These are phyloP conservation scores for Amiota minor DNA, from an alignment of 2,888 invertebrate genomes.

Conservation along the genomic window DNA sequence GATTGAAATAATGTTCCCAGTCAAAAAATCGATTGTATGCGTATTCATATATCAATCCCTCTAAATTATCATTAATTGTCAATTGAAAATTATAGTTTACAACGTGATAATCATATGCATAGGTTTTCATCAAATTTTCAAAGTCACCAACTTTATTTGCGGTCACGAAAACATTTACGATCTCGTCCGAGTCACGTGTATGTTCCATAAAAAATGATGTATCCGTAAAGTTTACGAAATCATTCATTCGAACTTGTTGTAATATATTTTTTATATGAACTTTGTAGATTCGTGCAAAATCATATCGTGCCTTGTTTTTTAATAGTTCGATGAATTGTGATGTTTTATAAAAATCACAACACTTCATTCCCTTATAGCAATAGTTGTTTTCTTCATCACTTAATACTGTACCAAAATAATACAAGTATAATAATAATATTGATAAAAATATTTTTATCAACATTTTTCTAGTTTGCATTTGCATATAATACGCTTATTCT, in stretches of 20 bases:
- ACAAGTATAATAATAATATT: no score
- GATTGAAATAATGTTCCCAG: conserved; percentile 69
- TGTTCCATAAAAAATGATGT: conserved; percentile 58
- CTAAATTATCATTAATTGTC: conserved; percentile 61
- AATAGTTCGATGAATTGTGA: no score
- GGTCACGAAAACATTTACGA: conserved; percentile 66
- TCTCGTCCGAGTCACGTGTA: conserved; percentile 60
- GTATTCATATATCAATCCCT: conserved; percentile 50
- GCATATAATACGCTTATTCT: no score
- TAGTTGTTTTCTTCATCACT: no score
- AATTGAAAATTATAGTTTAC: conserved; percentile 62
- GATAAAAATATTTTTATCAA: no score
- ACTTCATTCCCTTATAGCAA: no score
- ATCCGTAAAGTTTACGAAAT: not conserved
- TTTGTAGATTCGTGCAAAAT: conserved; percentile 18
- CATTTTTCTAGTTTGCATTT: no score
- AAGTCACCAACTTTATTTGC: conserved; percentile 67
- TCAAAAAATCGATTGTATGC: conserved; percentile 54
- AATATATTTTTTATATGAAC: conserved; percentile 45
- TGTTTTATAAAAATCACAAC: no score
- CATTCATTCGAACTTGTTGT: conserved; percentile 45
- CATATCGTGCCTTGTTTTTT: conserved; percentile 9
- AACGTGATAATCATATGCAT: conserved; percentile 61
- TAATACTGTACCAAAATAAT: no score
- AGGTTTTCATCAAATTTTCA: conserved; percentile 56